phyloP scores from a whole-genome alignment of 2,888 invertebrate species.

The Theodoxus fluviatilis region DNA sequence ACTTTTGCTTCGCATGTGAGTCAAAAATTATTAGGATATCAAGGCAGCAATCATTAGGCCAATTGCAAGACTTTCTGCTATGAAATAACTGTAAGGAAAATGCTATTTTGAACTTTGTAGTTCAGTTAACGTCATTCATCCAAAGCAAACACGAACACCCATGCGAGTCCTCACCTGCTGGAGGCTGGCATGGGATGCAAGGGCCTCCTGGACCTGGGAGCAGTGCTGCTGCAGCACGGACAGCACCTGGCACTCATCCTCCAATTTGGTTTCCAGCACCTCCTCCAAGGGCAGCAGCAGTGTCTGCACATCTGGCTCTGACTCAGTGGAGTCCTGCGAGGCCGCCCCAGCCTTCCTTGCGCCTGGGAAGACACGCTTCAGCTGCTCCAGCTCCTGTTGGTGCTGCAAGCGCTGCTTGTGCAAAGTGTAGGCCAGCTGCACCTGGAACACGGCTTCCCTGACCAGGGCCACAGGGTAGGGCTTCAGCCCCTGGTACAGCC shows the following conservation, averaged over 20 bases:
- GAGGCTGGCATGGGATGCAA: constrained; percentile 20
- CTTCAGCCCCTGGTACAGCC: constrained; percentile 41
- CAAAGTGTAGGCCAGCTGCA: constrained; percentile 67
- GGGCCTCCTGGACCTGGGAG: constrained; percentile 36
- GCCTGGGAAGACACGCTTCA: constrained; percentile 44
- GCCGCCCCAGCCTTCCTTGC: constrained; percentile 41
- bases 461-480: constrained; percentile 71
- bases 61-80: too few species aligned
- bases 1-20: too few species aligned
- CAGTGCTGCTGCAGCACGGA: constrained; percentile 48
- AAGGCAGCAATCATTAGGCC: too few species aligned
- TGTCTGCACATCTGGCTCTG: constrained; percentile 32
- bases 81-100: too few species aligned
- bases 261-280: constrained; percentile 52
- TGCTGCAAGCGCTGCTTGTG: constrained; percentile 51
- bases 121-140: too few species aligned
- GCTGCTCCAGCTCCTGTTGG: constrained; percentile 45
- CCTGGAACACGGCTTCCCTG: constrained; percentile 78
- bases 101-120: too few species aligned
- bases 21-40: too few species aligned
- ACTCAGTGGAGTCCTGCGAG: constrained; percentile 33
- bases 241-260: constrained; percentile 53
- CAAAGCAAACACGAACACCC: too few species aligned
- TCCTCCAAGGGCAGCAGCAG: constrained; percentile 51
- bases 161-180: too few species aligned